Conservation (phyloP, 1,140 invertebrate species). For the Bombus confusus region DNA sequence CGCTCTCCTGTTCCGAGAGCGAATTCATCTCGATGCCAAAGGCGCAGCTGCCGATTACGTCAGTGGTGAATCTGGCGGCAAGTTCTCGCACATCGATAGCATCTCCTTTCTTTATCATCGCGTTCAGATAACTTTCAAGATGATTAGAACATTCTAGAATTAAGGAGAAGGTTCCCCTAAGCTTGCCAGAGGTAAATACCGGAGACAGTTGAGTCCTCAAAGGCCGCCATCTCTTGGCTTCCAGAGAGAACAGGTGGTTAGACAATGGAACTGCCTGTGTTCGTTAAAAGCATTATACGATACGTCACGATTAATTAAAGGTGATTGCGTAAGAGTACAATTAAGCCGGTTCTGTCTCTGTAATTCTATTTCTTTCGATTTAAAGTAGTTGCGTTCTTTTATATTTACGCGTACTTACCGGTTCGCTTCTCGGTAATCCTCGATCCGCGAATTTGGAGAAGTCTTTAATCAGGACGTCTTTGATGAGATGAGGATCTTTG, state of each 20-base stretch:
- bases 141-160: constrained; percentile 74
- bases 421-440: constrained; percentile 59
- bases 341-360: no score
- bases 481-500: constrained; percentile 80
- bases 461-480: constrained; percentile 81
- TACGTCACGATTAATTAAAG: no score
- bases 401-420: constrained; percentile 51
- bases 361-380: no score
- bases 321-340: not conserved
- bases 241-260: constrained; percentile 74
- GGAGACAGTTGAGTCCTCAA: constrained; percentile 82
- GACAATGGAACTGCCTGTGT: constrained; percentile 66
- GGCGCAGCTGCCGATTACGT: constrained; percentile 83
- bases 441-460: constrained; percentile 80
- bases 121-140: constrained; percentile 56
- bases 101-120: constrained; percentile 61
- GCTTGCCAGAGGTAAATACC: constrained; percentile 53
- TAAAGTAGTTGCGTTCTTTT: no score
- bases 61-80: constrained; percentile 80
- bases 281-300: not conserved
- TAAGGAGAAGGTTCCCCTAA: constrained; percentile 57
- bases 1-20: constrained; percentile 79
- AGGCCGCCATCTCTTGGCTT: constrained; percentile 80
- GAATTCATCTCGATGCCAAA: constrained; percentile 84
- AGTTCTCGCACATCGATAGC: constrained; percentile 81